Base-by-base conservation (phyloP, 2,113 vertebrate genomes). In the Verasper variegatus region DNA sequence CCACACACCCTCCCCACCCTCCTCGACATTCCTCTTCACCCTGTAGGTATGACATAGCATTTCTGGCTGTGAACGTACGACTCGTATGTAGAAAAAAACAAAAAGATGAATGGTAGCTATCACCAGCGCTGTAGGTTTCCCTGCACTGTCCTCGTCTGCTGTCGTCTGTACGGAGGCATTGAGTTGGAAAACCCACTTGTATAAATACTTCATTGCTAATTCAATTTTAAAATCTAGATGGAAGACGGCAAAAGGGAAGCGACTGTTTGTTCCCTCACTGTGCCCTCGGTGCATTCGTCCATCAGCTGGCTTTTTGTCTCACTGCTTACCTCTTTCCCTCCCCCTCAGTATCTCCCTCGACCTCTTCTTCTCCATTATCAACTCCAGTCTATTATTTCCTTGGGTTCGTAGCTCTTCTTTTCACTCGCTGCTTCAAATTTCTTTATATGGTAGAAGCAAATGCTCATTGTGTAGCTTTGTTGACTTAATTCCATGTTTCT, bases 161-260 rank as follows among this genome's bases (percentile, higher is more conserved):
- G 59, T 68, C 55, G 74, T 74, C 69, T 78, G 51, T 60, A 76
- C 62, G 35, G 27, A 76, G 26, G 69, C 81, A 88, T 13, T 55
- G 72, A 47, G 78, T 66, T 73, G 81, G 80, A 90, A 89, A 91
- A 80, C 49, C 77, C 81, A 52, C 71, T 68, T 66, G 66, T 87
- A 90, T 89, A 83, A 90, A 89, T 89, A 87, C 84, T 91, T 89
- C 23, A 90, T 88, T 61, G 74, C 78, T 84, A 81, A 86, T 91
- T 88, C 62, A 83, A 84, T 88, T 88, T 91, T 86, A 84, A 90
- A 86, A 51, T 70, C 35, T 12, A 60, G 40, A 68, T 82, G 76
- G 85, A 80, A 74, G 55, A 15, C 58, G 18, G 49, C 31, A 47
- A 70, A 74, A 68, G 31, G 65, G 55, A 57, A 64, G 83, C 54